phyloP scores from a whole-genome alignment of 2,888 invertebrate genomes.

The Aquatica leii region DNA sequence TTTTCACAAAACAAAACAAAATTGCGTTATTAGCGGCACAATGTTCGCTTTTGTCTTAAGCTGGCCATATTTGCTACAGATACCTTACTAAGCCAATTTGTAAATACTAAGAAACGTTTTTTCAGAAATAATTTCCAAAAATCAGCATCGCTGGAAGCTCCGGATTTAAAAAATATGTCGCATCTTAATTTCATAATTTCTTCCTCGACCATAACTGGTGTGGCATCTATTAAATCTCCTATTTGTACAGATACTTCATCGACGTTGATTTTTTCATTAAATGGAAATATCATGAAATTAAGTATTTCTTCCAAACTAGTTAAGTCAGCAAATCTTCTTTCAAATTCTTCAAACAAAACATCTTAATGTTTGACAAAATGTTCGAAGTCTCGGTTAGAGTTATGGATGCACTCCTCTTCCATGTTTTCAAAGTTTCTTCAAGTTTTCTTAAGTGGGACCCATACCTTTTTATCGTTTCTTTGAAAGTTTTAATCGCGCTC shows the following conservation, averaged over 20 bases:
- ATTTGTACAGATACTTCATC: conserved; percentile 3
- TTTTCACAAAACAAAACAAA: no score
- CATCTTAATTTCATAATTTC: conserved; percentile 6
- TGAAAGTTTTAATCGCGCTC: conserved; percentile 7
- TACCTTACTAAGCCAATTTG: not conserved
- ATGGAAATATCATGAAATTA: not conserved
- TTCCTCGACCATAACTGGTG: not conserved
- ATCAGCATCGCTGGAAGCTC: not conserved
- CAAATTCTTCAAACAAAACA: not conserved
- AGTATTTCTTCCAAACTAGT: not conserved
- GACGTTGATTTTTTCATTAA: conserved; percentile 4
- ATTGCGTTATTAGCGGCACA: no score
- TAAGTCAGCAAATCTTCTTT: conserved; percentile 1
- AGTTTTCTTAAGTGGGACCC: conserved; percentile 2
- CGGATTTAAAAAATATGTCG: conserved; percentile 14
- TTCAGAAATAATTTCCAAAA: conserved; percentile 14
- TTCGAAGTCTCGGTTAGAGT: conserved; percentile 3
- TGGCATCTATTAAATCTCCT: not conserved
- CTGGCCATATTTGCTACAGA: no score
- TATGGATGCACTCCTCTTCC: conserved; percentile 4
- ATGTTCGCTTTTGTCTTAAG: no score
- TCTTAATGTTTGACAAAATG: no score
- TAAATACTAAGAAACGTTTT: conserved; percentile 3
- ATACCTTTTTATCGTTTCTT: conserved; percentile 5
- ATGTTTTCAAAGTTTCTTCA: conserved; percentile 1